Conservation (phyloP, 2,797 vertebrate genomes). For the Caiman crocodilus region DNA sequence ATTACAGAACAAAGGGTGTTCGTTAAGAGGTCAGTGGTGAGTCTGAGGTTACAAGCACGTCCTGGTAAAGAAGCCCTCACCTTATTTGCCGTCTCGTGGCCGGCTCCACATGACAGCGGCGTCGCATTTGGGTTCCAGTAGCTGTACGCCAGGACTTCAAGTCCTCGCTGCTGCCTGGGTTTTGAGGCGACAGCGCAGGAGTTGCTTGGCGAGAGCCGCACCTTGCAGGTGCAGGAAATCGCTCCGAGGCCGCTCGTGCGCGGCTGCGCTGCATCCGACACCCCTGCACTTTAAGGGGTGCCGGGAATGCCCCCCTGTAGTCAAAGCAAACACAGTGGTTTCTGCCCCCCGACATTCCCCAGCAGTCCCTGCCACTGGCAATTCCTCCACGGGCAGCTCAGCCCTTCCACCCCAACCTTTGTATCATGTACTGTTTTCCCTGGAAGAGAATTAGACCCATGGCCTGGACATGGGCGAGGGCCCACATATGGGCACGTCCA, state of each 20-base stretch:
- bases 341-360: not conserved
- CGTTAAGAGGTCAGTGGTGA: not conserved
- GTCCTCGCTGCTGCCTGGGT: not conserved
- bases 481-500: too few relatives aligned
- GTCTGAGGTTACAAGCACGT: not conserved
- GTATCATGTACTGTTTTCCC: too few relatives aligned
- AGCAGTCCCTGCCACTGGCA: not conserved
- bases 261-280: not conserved
- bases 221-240: not conserved
- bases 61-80: not conserved
- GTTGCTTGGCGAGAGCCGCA: not conserved
- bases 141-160: not conserved
- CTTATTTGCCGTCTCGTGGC: too few relatives aligned
- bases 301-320: not conserved
- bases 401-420: not conserved
- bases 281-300: not conserved
- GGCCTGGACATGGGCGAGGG: too few relatives aligned
- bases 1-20: too few relatives aligned
- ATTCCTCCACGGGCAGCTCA: not conserved
- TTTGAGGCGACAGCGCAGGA: not conserved
- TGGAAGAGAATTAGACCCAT: too few relatives aligned
- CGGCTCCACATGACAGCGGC: not conserved
- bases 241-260: not conserved
- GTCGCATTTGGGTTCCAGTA: not conserved
- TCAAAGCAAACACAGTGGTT: not conserved